Evolutionary conservation across 2,888 invertebrate species (phyloP).

Genomic region (Scelioninae gen. 2): DNA sequence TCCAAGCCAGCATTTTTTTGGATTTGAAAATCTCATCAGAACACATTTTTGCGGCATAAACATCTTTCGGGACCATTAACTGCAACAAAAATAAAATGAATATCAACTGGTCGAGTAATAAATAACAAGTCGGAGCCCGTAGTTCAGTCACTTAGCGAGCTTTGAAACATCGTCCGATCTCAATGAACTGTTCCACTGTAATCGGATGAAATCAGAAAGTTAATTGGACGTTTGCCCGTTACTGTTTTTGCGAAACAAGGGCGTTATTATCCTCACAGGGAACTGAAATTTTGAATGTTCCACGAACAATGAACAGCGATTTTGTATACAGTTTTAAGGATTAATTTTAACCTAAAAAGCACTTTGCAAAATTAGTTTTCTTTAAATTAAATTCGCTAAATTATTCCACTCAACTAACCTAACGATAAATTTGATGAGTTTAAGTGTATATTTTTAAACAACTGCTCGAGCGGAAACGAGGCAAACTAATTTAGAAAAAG

Average conservation of each 20-base stretch:
- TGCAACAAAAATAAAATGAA: constrained; percentile 26
- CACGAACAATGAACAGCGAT: no score
- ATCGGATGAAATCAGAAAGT: constrained; percentile 32
- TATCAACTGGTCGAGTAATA: constrained; percentile 20
- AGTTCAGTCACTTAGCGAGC: constrained; percentile 19
- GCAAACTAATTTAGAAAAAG: no score
- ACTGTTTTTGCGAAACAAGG: constrained; percentile 19
- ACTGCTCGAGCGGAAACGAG: no score
- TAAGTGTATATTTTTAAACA: no score
- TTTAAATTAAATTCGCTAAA: no score
- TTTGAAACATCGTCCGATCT: constrained; percentile 16
- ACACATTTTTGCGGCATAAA: constrained; percentile 12
- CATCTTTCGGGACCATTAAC: constrained; percentile 22
- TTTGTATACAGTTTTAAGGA: no score
- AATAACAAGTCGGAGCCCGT: constrained; percentile 15
- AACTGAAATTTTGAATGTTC: no score
- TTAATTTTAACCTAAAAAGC: no score
- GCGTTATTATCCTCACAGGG: constrained; percentile 16
- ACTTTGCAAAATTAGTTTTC: no score
- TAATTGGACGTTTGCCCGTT: constrained; percentile 29
- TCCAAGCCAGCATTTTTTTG: background rate
- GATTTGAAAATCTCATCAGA: background rate
- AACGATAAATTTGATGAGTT: no score
- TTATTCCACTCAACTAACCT: no score
- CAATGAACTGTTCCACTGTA: constrained; percentile 24